These are phyloP conservation scores for Polia nebulosa DNA, from an alignment of 2,888 invertebrate species.

Conservation along the genomic window DNA sequence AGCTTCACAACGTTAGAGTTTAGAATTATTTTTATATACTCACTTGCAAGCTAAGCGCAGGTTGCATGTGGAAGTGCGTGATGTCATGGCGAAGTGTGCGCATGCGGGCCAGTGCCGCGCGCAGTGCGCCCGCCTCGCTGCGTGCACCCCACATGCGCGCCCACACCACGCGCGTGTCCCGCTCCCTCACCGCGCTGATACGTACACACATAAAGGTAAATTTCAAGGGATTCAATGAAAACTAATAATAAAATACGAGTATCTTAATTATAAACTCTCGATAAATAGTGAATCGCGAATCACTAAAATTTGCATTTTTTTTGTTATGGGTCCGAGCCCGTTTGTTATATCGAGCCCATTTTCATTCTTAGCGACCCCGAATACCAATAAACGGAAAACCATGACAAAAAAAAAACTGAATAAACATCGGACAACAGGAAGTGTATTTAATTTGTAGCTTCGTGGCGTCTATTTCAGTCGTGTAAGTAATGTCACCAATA, in stretches of 20 bases:
- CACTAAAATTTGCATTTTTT: too few species aligned
- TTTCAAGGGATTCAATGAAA: too few species aligned
- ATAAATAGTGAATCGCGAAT: too few species aligned
- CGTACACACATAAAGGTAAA: background rate
- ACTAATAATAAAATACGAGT: too few species aligned
- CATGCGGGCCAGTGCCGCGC: constrained; percentile 82
- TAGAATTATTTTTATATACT: constrained; percentile 66
- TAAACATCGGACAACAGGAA: background rate
- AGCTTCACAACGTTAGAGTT: too few species aligned
- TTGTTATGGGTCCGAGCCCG: too few species aligned
- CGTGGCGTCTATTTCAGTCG: background rate
- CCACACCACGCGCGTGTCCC: constrained; percentile 79
- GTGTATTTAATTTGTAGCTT: background rate
- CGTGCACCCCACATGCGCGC: constrained; percentile 84
- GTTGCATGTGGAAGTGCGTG: constrained; percentile 93
- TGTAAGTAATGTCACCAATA: background rate
- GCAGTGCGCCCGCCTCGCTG: constrained; percentile 80
- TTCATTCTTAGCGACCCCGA: too few species aligned
- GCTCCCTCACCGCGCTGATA: constrained; percentile 76
- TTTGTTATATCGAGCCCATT: too few species aligned
- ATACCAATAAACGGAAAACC: too few species aligned
- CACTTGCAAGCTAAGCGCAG: constrained; percentile 93
- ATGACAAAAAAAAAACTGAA: background rate
- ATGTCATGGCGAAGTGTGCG: constrained; percentile 71
- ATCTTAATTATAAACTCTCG: too few species aligned